phyloP scores from a whole-genome alignment of 2,113 vertebrate species.

The Tautogolabrus adspersus region DNA sequence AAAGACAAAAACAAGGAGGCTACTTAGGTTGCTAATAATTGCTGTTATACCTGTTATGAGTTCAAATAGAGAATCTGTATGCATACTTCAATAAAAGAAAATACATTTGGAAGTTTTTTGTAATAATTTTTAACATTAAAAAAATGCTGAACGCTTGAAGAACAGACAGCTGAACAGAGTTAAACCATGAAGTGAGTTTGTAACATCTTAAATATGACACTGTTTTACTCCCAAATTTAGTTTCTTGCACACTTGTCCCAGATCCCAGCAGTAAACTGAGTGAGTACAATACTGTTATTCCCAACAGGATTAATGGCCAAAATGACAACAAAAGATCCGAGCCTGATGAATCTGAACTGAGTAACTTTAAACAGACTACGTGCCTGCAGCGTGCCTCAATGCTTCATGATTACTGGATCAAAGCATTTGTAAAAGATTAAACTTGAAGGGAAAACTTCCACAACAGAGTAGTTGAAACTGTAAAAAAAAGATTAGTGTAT shows the following conservation, averaged over 20 bases:
- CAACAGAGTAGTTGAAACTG: conserved; percentile 1
- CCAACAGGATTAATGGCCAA: not conserved
- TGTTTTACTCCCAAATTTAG: too few species aligned
- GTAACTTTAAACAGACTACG: not conserved
- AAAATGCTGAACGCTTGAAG: too few species aligned
- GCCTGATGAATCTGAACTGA: not conserved
- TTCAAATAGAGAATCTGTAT: not conserved
- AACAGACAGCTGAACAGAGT: not conserved
- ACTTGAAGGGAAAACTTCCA: not conserved
- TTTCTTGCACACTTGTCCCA: not conserved
- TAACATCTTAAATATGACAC: not conserved
- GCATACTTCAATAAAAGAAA: too few species aligned
- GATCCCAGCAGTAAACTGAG: not conserved
- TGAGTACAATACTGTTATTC: not conserved
- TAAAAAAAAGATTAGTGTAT: conserved; percentile 37
- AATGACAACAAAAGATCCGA: not conserved
- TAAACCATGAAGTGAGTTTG: conserved; percentile 1
- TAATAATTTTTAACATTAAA: too few species aligned
- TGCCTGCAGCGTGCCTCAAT: not conserved
- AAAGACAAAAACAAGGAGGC: conserved; percentile 9
- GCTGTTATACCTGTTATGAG: too few species aligned
- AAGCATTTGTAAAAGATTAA: conserved; percentile 41
- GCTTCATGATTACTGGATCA: not conserved
- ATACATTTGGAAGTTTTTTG: too few species aligned
- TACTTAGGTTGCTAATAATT: not conserved